Base-by-base conservation (phyloP, 2,113 vertebrate genomes). In the Orycteropus afer region DNA sequence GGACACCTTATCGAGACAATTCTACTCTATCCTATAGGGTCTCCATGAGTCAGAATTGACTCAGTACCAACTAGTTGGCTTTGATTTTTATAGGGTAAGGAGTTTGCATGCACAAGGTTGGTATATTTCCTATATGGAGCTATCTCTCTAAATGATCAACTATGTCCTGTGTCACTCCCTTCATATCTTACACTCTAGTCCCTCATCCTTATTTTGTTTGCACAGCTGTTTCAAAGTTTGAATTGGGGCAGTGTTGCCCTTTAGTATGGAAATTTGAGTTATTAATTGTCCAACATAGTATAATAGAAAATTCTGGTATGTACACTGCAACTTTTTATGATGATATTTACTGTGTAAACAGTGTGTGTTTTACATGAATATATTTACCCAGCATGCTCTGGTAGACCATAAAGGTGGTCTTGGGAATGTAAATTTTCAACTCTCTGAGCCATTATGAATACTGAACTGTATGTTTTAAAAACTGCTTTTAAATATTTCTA, bases 401-500 rank as follows among this genome's bases (percentile, higher is more conserved):
- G 92, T 97, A 95, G 90, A 91, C 69, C 86, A n/a, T 90, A 91
- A 80, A 87, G 80, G 91, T 96, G 84, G 89, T 94, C 93, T 94
- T 69, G 51, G 95, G 83, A 96, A 94, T 82, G 53, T 95, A 61
- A 92, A 32, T 97, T 97, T 97, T 95, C 57, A 96, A 84, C 69
- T 96, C 61, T 82, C n/a, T 85, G 83, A 89, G 76, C 78, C 51
- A 69, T 94, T 95, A 89, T 91, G 85, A 93, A 91, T 95, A 84
- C 76, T 1, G 42, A 96, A 95, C 92, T 80, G 73, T 89, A 90
- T 95, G 89, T 91, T 97, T 97, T 87, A 89, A 94, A 93, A 91
- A 82, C 45, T 71, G 14, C 78, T 89, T 97, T 95, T 94, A 96
- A 95, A 94, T 96, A 90, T 92, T 97, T 97, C 85, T 95, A 89